phyloP scores from a whole-genome alignment of 1,140 invertebrate species.

The Kradibia gibbosae region DNA sequence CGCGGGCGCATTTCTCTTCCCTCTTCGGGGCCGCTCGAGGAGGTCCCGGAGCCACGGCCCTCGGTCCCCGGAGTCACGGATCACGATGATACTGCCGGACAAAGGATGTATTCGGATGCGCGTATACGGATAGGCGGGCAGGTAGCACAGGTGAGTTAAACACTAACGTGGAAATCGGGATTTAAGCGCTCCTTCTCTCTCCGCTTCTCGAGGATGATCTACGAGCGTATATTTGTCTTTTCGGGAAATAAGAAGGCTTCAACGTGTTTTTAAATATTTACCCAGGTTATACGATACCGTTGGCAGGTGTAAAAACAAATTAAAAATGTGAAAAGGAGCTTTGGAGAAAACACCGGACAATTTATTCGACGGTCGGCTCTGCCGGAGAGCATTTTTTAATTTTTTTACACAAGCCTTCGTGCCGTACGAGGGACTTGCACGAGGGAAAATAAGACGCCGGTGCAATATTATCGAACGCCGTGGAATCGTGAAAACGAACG shows the following conservation, averaged over 20 bases:
- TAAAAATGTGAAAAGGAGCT: constrained; percentile 21
- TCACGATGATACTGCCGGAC: constrained; percentile 28
- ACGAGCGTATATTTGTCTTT: constrained; percentile 46
- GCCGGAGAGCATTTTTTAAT: constrained; percentile 11
- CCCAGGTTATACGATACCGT: constrained; percentile 37
- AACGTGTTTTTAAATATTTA: constrained; percentile 47
- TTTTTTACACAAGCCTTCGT: not conserved
- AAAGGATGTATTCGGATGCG: constrained; percentile 44
- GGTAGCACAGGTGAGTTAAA: constrained; percentile 45
- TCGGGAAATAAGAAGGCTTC: constrained; percentile 33
- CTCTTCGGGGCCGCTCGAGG: constrained; percentile 34
- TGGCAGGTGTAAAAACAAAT: constrained; percentile 33
- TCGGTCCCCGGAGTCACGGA: not conserved
- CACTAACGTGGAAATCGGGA: constrained; percentile 43
- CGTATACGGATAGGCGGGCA: constrained; percentile 3
- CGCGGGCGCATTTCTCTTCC: constrained; percentile 37
- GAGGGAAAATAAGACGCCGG: no score
- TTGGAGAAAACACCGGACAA: constrained; percentile 32
- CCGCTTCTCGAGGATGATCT: constrained; percentile 24
- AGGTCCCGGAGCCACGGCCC: not conserved
- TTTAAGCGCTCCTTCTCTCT: constrained; percentile 18
- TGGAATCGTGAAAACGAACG: no score
- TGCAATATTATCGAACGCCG: no score
- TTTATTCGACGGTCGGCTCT: constrained; percentile 33
- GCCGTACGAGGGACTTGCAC: no score